A percentile compares a stretch with the other conserved stretches of the same genome.
Evolutionary conservation across 2,888 invertebrate genomes (phyloP).

Genomic region (Halictus quadricinctus): DNA sequence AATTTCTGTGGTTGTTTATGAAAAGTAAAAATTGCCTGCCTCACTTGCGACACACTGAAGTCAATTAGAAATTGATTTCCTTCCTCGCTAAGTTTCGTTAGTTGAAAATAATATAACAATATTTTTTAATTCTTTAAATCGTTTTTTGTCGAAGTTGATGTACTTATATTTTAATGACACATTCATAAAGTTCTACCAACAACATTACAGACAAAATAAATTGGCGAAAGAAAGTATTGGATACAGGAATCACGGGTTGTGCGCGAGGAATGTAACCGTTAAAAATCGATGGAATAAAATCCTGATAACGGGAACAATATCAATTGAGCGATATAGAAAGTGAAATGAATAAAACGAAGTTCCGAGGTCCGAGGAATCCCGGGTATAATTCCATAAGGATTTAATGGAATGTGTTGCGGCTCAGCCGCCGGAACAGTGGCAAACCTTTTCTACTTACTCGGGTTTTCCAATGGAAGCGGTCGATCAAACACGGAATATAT

Average conservation of each 20-base stretch:
- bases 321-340: conserved; percentile 12
- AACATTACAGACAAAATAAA: neutral
- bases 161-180: too few relatives aligned
- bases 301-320: conserved; percentile 6
- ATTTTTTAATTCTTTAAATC: neutral
- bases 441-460: conserved; percentile 38
- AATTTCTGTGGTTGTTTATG: neutral
- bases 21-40: too few relatives aligned
- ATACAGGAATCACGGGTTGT: neutral
- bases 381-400: conserved; percentile 23
- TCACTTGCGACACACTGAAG: neutral
- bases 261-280: neutral
- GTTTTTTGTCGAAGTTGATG: neutral
- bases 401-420: conserved; percentile 16
- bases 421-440: conserved; percentile 28
- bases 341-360: conserved; percentile 20
- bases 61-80: neutral
- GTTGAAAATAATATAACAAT: neutral
- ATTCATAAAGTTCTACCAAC: too few relatives aligned
- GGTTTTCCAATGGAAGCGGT: conserved; percentile 30
- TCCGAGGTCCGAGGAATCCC: conserved; percentile 17
- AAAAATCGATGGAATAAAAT: neutral
- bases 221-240: neutral
- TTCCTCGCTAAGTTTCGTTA: too few relatives aligned
- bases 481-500: conserved; percentile 26